Evolutionary conservation across 1,140 invertebrate genomes (phyloP), one percentile per base, ranked within the genome.

Genomic region (Pachyrhynchus sulphureomaculatus): DNA sequence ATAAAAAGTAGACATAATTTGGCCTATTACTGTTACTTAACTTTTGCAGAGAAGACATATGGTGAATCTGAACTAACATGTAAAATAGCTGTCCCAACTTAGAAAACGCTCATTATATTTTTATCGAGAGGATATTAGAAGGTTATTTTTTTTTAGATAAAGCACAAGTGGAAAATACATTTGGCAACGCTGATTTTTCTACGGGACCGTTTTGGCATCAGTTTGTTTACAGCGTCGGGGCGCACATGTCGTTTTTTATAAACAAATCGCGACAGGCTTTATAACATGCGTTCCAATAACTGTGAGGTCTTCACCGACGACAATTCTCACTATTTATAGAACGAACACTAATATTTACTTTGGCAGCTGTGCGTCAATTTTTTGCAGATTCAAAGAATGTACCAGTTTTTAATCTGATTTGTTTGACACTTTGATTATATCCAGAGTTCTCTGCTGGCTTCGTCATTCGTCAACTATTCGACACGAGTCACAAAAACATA

Each of bases 191-290:
- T 24, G 57, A 29, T 10, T 41, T 29, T 12, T 15, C 17, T 44
- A 24, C 5, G 37, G 42, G 56, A 67, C 60, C 59, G 68, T 67
- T 68, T 69, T 68, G 68, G 66, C 70, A 67, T 72, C 70, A 59
- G 66, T 65, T 68, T 72, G 70, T 72, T 72, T 72, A 72, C 68
- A 70, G 66, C 70, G 66, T 64, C 70, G 59, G 47, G 68, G 62
- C 62, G 65, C 70, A 72, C 66, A 70, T 72, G 70, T 72, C 68
- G 64, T 65, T 66, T 68, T 68, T 67, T 67, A 64, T 72, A 72
- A 70, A 72, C 68, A 70, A 66, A 72, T 70, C 70, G 66, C 68
- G 70, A 68, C 68, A 70, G 66, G 61, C 64, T 60, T 67, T 64
- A 68, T 68, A 67, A 66, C 64, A 65, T 53, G 56, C 68, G 66